phyloP scores from a whole-genome alignment of 1,140 invertebrate genomes.

The Atopsyche davidsoni region DNA sequence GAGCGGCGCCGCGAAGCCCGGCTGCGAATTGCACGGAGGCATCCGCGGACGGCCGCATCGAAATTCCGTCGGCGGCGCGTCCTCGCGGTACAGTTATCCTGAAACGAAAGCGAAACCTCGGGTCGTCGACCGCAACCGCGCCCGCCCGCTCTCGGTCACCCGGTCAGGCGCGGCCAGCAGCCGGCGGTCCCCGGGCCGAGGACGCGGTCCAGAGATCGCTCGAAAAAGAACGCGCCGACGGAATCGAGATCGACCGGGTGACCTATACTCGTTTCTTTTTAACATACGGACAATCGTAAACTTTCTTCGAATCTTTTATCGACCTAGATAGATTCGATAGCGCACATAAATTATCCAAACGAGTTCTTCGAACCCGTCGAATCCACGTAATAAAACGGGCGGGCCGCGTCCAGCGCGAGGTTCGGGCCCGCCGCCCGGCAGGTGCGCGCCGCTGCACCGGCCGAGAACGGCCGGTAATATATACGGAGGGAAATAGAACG shows the following conservation, averaged over 20 bases:
- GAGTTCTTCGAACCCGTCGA: too few relatives aligned
- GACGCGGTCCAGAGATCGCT: not conserved
- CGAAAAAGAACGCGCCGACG: slow-evolving; percentile 10
- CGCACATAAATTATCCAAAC: too few relatives aligned
- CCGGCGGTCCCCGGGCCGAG: slow-evolving; percentile 5
- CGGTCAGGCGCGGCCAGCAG: slow-evolving; percentile 19
- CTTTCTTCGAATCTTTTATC: too few relatives aligned
- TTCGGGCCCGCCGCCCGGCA: slow-evolving; percentile 8
- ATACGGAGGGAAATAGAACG: slow-evolving; percentile 25
- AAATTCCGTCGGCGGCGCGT: not conserved
- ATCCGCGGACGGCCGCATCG: not conserved
- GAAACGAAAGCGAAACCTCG: slow-evolving; percentile 29
- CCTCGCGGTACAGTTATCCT: slow-evolving; percentile 26
- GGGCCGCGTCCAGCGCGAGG: not conserved
- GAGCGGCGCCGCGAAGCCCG: too few relatives aligned
- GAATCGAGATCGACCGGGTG: not conserved
- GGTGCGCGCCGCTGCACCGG: slow-evolving; percentile 7
- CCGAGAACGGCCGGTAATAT: slow-evolving; percentile 23
- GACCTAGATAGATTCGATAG: too few relatives aligned
- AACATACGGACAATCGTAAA: not conserved
- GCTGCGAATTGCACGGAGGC: not conserved
- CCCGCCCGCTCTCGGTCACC: slow-evolving; percentile 20
- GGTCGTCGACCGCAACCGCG: slow-evolving; percentile 14
- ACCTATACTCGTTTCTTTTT: not conserved
- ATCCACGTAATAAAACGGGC: not conserved